Conservation (phyloP, 2,888 invertebrate genomes). For the Tiliacea citrago region DNA sequence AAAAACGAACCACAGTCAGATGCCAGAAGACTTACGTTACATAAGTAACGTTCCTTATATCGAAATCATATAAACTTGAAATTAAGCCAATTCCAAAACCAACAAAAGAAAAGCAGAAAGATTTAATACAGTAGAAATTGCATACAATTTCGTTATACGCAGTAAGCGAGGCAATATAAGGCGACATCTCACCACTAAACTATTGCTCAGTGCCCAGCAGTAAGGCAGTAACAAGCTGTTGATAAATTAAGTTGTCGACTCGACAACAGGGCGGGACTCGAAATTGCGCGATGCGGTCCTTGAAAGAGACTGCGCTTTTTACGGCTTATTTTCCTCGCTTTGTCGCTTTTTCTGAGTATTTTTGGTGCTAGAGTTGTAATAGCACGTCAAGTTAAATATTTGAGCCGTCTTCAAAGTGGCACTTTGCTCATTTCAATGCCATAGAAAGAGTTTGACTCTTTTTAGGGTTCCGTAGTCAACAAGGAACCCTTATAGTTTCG, state of each 20-base stretch:
- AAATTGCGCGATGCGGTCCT: constrained; percentile 33
- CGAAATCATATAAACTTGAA: neutral
- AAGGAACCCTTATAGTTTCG: too few relatives aligned
- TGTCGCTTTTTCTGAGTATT: neutral
- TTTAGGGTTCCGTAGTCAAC: neutral
- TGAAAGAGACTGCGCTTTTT: constrained; percentile 44
- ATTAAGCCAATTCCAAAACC: neutral
- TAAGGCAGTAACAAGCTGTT: constrained; percentile 63
- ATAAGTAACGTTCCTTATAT: neutral
- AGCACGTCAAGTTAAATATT: neutral
- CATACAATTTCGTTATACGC: constrained; percentile 41
- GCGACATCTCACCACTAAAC: constrained; percentile 65
- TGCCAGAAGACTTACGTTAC: too few relatives aligned
- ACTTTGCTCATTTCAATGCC: neutral
- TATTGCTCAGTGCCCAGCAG: constrained; percentile 61
- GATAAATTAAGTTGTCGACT: constrained; percentile 66
- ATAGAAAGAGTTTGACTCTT: too few relatives aligned
- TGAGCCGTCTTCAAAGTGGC: neutral
- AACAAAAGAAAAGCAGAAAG: constrained; percentile 11
- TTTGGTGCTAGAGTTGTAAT: constrained; percentile 17
- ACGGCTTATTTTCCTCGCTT: constrained; percentile 27
- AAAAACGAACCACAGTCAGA: neutral
- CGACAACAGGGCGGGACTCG: constrained; percentile 48
- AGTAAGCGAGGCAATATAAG: constrained; percentile 47
- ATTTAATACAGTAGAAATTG: constrained; percentile 34